Percentiles rank a stretch among this genome's conserved stretches.
Conservation (phyloP, 2,113 vertebrate genomes). For the Aegotheles bennettii region DNA sequence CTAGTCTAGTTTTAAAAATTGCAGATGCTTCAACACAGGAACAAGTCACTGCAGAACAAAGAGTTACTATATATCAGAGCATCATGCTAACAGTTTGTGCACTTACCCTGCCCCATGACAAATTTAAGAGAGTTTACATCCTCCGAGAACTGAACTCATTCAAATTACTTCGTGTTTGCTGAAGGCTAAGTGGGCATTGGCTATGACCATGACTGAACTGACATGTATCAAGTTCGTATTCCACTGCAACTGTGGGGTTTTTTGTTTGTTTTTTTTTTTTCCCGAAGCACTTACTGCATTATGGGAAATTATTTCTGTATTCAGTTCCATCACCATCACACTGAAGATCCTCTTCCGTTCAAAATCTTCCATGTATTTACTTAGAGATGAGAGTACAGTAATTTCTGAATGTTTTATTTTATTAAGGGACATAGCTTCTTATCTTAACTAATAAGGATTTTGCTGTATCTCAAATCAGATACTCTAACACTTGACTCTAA, state of each 20-base stretch:
- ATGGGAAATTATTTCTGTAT: neutral
- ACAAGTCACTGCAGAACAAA: neutral
- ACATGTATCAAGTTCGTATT: neutral
- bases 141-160: neutral
- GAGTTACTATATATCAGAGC: neutral
- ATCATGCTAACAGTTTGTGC: neutral
- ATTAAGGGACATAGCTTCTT: neutral
- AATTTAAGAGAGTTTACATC: neutral
- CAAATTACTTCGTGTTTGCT: neutral
- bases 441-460: neutral
- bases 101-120: neutral
- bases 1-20: neutral
- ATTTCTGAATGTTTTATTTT: neutral
- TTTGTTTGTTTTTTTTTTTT: neutral
- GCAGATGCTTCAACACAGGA: neutral
- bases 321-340: neutral
- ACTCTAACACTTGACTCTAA: neutral
- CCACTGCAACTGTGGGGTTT: neutral
- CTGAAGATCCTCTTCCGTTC: neutral
- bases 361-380: neutral
- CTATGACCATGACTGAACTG: neutral
- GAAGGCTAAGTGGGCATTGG: neutral
- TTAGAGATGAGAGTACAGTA: neutral
- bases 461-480: neutral
- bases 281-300: neutral